Conservation (phyloP, 2,113 vertebrate species). For the Asarcornis scutulata region DNA sequence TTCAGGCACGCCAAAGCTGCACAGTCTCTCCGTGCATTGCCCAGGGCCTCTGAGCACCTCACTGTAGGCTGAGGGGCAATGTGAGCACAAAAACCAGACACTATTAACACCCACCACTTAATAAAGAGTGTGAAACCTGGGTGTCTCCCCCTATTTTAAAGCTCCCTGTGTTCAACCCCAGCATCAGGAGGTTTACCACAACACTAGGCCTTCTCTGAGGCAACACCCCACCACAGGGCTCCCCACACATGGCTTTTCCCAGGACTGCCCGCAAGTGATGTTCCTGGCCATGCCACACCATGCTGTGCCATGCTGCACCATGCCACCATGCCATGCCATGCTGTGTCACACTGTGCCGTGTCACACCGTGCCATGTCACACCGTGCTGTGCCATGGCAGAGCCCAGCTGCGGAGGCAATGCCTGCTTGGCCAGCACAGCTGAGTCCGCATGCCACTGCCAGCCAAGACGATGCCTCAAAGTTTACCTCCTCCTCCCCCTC, state of each 20-base stretch:
- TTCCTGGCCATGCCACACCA: neutral
- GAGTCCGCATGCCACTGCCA: neutral
- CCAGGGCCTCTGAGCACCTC: neutral
- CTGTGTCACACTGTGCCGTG: too few relatives aligned
- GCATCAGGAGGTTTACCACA: neutral
- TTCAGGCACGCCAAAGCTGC: neutral
- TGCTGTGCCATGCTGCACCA: too few relatives aligned
- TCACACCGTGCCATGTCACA: too few relatives aligned
- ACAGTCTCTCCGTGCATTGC: neutral
- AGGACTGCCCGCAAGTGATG: neutral
- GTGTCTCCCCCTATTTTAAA: accelerated
- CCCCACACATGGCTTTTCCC: neutral
- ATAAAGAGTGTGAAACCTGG: accelerated
- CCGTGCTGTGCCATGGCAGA: neutral
- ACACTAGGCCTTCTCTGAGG: neutral
- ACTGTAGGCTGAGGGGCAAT: accelerated
- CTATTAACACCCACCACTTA: accelerated
- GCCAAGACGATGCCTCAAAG: neutral
- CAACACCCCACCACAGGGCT: neutral
- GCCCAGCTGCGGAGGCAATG: neutral
- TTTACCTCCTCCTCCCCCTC: neutral
- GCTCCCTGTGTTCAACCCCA: neutral
- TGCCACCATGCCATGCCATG: too few relatives aligned
- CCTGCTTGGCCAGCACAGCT: neutral
- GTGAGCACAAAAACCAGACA: neutral